These are phyloP conservation scores for Daboia siamensis DNA, from an alignment of 2,113 vertebrate genomes.

Conservation along the genomic window DNA sequence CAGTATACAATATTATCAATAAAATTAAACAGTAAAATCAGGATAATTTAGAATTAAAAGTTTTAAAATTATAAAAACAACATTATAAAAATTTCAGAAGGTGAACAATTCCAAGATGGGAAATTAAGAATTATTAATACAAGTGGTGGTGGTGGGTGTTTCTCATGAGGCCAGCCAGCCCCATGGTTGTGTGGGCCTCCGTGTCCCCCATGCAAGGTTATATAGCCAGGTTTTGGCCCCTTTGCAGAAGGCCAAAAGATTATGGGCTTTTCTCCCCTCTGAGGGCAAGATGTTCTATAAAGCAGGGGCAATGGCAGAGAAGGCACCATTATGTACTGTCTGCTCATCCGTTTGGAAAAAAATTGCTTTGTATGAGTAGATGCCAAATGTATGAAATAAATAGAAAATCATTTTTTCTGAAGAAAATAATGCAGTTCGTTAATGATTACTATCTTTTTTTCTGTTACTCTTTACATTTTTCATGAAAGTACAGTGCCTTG, in stretches of 20 bases:
- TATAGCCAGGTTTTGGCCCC: background rate
- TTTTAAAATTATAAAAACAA: background rate
- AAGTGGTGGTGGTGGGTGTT: background rate
- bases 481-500: background rate
- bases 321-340: background rate
- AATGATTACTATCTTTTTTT: background rate
- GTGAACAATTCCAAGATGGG: background rate
- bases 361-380: background rate
- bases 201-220: background rate
- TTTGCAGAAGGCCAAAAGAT: background rate
- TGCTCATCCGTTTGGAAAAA: background rate
- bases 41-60: background rate
- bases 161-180: background rate
- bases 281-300: background rate
- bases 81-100: background rate
- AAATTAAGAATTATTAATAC: background rate
- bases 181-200: background rate
- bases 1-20: background rate
- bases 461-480: background rate
- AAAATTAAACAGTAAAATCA: background rate
- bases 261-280: background rate
- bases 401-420: background rate
- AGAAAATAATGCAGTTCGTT: background rate
- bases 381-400: background rate
- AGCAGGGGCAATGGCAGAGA: background rate